Base-by-base conservation (phyloP, 2,113 vertebrate genomes). In the Dicentrarchus labrax region DNA sequence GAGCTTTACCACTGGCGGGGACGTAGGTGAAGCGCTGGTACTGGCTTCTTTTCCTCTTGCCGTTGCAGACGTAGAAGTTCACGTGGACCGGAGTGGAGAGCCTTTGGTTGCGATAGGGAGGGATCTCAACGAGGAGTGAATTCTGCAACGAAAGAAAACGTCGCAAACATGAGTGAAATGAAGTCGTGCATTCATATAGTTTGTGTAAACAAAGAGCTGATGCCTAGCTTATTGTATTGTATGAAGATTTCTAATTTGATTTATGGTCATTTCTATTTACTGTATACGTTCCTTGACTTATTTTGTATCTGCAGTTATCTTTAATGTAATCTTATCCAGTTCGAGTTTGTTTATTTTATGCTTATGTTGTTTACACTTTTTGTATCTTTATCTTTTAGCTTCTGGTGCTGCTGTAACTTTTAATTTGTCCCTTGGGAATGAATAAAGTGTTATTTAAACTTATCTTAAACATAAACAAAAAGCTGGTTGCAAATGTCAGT, bases 1-100 rank as follows among this genome's bases (percentile, higher is more conserved):
- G 54, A 12, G 17, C 4, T 16, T 91, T 97, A 99, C 98, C 98
- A 6, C 96, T 96, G 87, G 96, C 95, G n/a, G 98, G 97, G 69
- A 99, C 97, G 91, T 97, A 99, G 91, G 97, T 99, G 96, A 99
- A 99, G 84, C 95, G 96, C 89, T 99, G 98, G 91, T 95, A 97
- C 94, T 99, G 98, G 95, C 98, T 99, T 76, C 97, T 94, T 96
- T 99, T 99, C 91, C 98, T 94, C 94, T 99, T 99, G 84, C 98
- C 98, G 0, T 99, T 99, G 97, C 98, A 99, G 87, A 99, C 97
- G 50, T 98, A 99, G 95, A 99, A 99, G 94, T 96, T 98, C 69
- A 99, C 97, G 69, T 97, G 97, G 74, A 97, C 96, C 0, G 98
- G 98, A 78, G 94, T 96, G 89, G 96, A 96, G 82, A 99, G 96